Evolutionary conservation across 2,888 invertebrate genomes (phyloP), one percentile per base, ranked within the genome.

Genomic region (Sarcophaga subvicina): DNA sequence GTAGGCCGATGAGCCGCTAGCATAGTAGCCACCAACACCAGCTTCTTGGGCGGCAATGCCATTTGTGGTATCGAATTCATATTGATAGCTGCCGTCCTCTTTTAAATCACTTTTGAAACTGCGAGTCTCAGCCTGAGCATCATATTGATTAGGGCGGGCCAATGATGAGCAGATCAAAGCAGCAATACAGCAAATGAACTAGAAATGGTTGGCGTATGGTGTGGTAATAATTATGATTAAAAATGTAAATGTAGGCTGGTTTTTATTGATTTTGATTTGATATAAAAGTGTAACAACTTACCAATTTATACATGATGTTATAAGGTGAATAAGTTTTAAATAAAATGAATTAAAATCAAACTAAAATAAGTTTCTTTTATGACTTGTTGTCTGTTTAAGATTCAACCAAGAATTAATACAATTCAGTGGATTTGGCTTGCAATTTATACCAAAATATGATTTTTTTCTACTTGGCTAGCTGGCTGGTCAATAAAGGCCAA

Each of bases 41-140:
- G 90, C 88, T 90, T 95, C 95, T 88, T 95, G 94, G 6, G 92
- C 95, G 0, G 91, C 83, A 90, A 96, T 96, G 25, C 96, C 96
- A 90, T 96, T 96, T 20, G 94, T 93, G 88, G 96, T 95, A 89
- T 95, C 93, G 90, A 91, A 96, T 5, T 85, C 79, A 90, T 92
- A 95, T 0, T 90, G 78, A 91, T 92, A 95, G 72, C 91, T 89
- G 25, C 93, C 91, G 83, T 95, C 95, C 80, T 92, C 91, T 85
- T 90, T 90, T 3, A 91, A 59, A 71, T 93, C 90, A 77, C 81
- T 94, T 93, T 64, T 90, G 86, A 77, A 95, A 93, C 81, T 95
- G 93, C 88, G 90, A 4, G 1, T 89, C 76, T 92, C 90, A 2
- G 93, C 93, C 14, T 71, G 86, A 20, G 91, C 92, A 88, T 93